Percentiles rank a stretch among this genome's conserved stretches.
These are phyloP conservation scores for Drosophila sturtevanti DNA, from an alignment of 1,140 invertebrate species.

Conservation along the genomic window DNA sequence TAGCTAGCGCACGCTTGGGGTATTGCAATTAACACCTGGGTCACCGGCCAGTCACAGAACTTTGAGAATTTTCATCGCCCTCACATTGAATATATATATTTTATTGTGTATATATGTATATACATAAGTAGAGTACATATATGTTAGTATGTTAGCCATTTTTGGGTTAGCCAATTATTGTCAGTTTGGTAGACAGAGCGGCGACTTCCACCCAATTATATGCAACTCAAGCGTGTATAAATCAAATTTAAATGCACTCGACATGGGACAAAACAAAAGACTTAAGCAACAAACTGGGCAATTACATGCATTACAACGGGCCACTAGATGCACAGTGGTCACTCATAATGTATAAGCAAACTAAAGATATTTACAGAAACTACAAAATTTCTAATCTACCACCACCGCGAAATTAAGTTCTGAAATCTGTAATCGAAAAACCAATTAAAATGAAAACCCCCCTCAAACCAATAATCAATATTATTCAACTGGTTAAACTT, in stretches of 20 bases:
- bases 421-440: not conserved
- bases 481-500: not conserved
- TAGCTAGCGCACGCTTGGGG: slow-evolving; percentile 37
- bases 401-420: no score
- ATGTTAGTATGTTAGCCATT: not conserved
- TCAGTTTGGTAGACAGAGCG: slow-evolving; percentile 39
- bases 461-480: no score
- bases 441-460: no score
- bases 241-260: slow-evolving; percentile 77
- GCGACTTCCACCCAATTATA: slow-evolving; percentile 75
- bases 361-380: not conserved
- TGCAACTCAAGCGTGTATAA: slow-evolving; percentile 66
- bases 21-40: slow-evolving; percentile 49
- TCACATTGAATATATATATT: not conserved
- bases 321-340: slow-evolving; percentile 12
- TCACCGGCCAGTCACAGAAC: not conserved
- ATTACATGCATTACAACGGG: slow-evolving; percentile 66
- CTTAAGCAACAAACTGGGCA: slow-evolving; percentile 81
- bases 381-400: no score
- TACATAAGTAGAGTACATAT: no score
- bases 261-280: slow-evolving; percentile 76
- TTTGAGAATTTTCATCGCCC: slow-evolving; percentile 2
- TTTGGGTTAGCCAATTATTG: slow-evolving; percentile 48
- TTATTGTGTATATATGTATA: no score
- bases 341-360: not conserved